Evolutionary conservation across 2,797 vertebrate species (phyloP).

Genomic region (Pseudomugil tenellus): DNA sequence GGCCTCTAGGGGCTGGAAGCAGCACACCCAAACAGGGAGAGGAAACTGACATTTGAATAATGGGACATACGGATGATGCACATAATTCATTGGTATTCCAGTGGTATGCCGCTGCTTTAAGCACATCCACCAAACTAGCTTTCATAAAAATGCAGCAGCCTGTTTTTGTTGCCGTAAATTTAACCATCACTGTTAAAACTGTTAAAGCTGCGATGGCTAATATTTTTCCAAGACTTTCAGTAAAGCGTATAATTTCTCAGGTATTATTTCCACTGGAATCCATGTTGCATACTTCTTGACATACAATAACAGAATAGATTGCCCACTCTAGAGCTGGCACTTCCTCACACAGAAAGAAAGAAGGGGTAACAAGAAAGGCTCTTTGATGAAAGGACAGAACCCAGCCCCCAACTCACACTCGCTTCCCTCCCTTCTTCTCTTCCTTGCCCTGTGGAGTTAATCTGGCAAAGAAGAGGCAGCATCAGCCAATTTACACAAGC

Average conservation of each 20-base stretch:
- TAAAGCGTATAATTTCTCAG: slow-evolving; percentile 41
- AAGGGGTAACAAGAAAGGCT: slow-evolving; percentile 50
- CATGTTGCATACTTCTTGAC: slow-evolving; percentile 52
- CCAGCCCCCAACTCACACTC: slow-evolving; percentile 67
- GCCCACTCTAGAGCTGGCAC: slow-evolving; percentile 70
- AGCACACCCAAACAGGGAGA: slow-evolving; percentile 56
- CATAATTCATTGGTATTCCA: slow-evolving; percentile 75
- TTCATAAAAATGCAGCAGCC: slow-evolving; percentile 16
- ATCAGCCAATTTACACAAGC: slow-evolving; percentile 78
- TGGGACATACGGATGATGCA: slow-evolving; percentile 68
- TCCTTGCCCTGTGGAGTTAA: slow-evolving; percentile 81
- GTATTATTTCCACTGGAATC: slow-evolving; percentile 32
- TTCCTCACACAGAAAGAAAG: slow-evolving; percentile 57
- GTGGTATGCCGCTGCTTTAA: slow-evolving; percentile 18
- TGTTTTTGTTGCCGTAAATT: slow-evolving; percentile 37
- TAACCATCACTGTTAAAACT: slow-evolving; percentile 25
- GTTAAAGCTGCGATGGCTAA: slow-evolving; percentile 17
- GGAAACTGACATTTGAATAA: slow-evolving; percentile 74
- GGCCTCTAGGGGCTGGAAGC: slow-evolving; percentile 63
- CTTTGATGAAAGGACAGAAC: slow-evolving; percentile 77
- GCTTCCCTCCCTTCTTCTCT: slow-evolving; percentile 59
- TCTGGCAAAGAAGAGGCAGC: slow-evolving; percentile 77
- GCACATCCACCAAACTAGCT: slow-evolving; percentile 17
- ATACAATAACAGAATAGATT: slow-evolving; percentile 56
- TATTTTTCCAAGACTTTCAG: slow-evolving; percentile 26